Percentiles rank a stretch among this genome's conserved stretches.
phyloP scores from a whole-genome alignment of 1,140 invertebrate species.

The Amyelois transitella region DNA sequence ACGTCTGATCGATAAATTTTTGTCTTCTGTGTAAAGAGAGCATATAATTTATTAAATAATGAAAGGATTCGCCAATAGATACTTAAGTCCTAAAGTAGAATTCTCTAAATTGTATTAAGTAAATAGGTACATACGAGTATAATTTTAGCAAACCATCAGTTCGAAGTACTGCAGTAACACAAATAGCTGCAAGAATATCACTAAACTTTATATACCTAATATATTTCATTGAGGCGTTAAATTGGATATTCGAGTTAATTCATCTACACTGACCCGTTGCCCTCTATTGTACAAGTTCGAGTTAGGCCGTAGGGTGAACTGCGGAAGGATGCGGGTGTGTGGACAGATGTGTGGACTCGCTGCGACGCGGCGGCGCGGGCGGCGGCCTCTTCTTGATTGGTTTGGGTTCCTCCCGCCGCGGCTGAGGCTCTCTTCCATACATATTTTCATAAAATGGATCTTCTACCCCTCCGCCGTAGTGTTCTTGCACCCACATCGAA shows the following conservation, averaged over 20 bases:
- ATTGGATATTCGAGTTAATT: no score
- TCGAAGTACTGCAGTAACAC: conserved; percentile 10
- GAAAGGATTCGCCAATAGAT: background rate
- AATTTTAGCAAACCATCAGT: conserved; percentile 4
- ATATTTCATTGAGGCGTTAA: conserved; percentile 1
- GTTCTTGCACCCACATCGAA: conserved; percentile 92
- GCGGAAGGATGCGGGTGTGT: conserved; percentile 26
- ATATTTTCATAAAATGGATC: conserved; percentile 63
- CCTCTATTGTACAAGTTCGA: background rate
- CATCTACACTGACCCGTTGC: background rate
- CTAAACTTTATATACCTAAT: conserved; percentile 3
- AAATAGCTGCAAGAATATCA: background rate
- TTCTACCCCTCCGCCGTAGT: conserved; percentile 78
- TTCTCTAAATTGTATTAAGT: background rate
- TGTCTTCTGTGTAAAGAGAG: background rate
- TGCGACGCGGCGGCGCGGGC: conserved; percentile 57
- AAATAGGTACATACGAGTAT: background rate
- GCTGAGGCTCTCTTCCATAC: conserved; percentile 33
- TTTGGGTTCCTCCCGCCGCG: conserved; percentile 45
- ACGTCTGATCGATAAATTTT: background rate
- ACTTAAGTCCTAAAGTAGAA: background rate
- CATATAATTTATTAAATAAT: background rate
- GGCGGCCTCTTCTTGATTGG: conserved; percentile 58
- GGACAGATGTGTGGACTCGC: conserved; percentile 57
- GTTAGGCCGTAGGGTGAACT: conserved; percentile 24